A percentile compares a stretch with the other conserved stretches of the same genome.
phyloP scores from a whole-genome alignment of 2,113 vertebrate genomes.

The Otolemur garnettii region DNA sequence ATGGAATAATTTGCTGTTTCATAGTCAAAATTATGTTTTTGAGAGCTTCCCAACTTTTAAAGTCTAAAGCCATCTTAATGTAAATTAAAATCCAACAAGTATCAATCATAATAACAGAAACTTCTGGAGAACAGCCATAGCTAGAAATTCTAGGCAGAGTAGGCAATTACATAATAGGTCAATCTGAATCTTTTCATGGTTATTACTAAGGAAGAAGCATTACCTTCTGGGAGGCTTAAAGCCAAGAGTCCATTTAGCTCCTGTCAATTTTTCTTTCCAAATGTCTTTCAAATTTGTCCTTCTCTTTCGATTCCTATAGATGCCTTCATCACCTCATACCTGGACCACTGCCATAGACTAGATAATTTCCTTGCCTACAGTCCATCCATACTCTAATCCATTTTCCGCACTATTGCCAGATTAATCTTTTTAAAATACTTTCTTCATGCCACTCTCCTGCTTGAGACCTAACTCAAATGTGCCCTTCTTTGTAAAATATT shows the following conservation, averaged over 20 bases:
- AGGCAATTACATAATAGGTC: constrained; percentile 77
- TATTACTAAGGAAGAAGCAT: constrained; percentile 79
- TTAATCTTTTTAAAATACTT: constrained; percentile 81
- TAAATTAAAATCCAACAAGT: constrained; percentile 73
- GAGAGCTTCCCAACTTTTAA: constrained; percentile 67
- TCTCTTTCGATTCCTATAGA: constrained; percentile 75
- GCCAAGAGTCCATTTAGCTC: constrained; percentile 80
- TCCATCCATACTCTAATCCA: constrained; percentile 62
- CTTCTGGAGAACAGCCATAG: constrained; percentile 70
- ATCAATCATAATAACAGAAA: constrained; percentile 73
- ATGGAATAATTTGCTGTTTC: constrained; percentile 67
- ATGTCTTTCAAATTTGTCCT: constrained; percentile 79
- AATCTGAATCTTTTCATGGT: constrained; percentile 74
- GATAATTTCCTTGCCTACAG: constrained; percentile 70
- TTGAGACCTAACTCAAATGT: constrained; percentile 66
- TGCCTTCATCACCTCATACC: constrained; percentile 76
- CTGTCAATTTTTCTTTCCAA: constrained; percentile 78
- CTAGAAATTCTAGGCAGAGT: constrained; percentile 77
- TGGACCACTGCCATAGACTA: constrained; percentile 77
- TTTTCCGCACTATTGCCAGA: constrained; percentile 74
- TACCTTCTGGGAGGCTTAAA: constrained; percentile 78
- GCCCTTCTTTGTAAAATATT: constrained; percentile 69
- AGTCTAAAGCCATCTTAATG: constrained; percentile 63
- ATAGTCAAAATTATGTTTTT: constrained; percentile 73
- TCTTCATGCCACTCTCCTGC: constrained; percentile 67